Evolutionary conservation across 2,797 vertebrate genomes (phyloP).

Genomic region (Myotis findleyi): DNA sequence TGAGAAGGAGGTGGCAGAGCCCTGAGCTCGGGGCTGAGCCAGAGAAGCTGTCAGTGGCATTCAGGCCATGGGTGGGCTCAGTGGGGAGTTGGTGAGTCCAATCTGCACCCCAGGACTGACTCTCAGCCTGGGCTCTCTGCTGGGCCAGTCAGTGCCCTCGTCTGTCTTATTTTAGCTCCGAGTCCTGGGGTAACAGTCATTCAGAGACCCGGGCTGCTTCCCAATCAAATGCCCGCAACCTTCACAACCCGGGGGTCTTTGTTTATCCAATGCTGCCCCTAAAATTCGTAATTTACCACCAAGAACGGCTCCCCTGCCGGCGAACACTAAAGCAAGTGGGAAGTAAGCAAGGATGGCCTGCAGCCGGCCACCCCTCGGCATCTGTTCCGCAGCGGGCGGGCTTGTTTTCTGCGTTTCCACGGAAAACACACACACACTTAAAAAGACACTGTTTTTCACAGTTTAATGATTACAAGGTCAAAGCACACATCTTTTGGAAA

Average conservation of each 20-base stretch:
- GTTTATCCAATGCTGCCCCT: background rate
- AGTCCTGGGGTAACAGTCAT: background rate
- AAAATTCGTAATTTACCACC: background rate
- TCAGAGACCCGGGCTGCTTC: background rate
- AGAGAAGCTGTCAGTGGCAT: background rate
- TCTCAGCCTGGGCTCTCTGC: no score
- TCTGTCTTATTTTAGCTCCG: background rate
- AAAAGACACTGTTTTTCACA: background rate
- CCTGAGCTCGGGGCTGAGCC: background rate
- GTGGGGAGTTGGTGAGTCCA: background rate
- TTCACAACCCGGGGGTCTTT: background rate
- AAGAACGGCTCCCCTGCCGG: background rate
- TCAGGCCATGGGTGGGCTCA: background rate
- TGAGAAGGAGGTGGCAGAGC: background rate
- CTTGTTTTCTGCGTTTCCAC: background rate
- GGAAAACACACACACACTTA: rapidly evolving
- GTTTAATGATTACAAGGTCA: background rate
- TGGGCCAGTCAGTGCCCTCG: no score
- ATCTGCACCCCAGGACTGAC: background rate
- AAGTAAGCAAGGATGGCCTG: background rate
- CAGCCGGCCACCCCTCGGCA: background rate
- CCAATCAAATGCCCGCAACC: background rate
- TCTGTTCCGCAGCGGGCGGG: background rate
- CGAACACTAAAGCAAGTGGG: background rate
- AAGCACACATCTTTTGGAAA: background rate